Base-by-base conservation (phyloP, 2,888 invertebrate species). In the Caenorhabditis sp. region DNA sequence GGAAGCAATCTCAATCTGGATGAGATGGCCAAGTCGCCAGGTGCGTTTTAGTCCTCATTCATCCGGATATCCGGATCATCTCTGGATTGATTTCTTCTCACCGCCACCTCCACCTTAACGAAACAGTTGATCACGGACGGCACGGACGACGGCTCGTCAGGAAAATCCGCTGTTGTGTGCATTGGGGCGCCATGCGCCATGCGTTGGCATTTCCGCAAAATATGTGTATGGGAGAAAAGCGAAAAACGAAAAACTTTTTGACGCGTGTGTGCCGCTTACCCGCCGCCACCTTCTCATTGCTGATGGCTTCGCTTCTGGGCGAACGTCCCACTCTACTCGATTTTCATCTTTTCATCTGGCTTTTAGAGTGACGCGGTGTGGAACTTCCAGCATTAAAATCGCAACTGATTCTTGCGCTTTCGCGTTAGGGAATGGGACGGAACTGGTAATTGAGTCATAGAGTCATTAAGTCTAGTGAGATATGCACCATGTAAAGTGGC, bases 161-260 rank as follows among this genome's bases (percentile, higher is more conserved):
- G 40, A 76, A 65, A 61, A 65, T 37, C 56, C n/a, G n/a, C 65
- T 74, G 65, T 65, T 61, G 32, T 76, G 65, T 53, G 51, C 56
- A 60, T 51, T 69, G 58, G 51, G 11, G n/a, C n/a, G n/a, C n/a
- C n/a, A n/a, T n/a, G n/a, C n/a, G n/a, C n/a, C n/a, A n/a, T n/a
- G n/a, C n/a, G n/a, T 47, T 53, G 61, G 72, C 76, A 67, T 76
- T 76, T 76, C 76, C 76, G 76, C 76, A 76, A 76, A 76, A 76
- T 76, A 76, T 67, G 76, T 61, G 67, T 68, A 74, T 67, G 74
- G 65, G 65, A 65, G 74, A n/a, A n/a, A n/a, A n/a, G n/a, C n/a
- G n/a, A n/a, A n/a, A n/a, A n/a, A n/a, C n/a, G n/a, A 67, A 76
- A 76, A 76, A 76, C 60, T 61, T 74, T 72, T 76, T 76, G 76